Evolutionary conservation across 2,888 invertebrate genomes (phyloP).

Genomic region (Orthosia gracilis): DNA sequence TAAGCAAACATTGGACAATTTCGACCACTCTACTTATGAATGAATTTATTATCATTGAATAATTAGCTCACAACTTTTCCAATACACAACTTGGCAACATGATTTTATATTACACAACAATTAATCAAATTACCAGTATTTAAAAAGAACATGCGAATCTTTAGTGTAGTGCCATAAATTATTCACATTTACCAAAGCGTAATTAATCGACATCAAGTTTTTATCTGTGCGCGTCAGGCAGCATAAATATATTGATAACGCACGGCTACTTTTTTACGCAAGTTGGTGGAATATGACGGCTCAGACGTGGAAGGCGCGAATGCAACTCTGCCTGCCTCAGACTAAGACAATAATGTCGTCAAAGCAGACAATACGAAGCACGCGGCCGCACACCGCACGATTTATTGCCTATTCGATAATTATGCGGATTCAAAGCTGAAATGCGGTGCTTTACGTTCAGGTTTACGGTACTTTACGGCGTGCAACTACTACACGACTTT

Average conservation of each 20-base stretch:
- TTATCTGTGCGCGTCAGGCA: constrained; percentile 73
- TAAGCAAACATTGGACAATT: constrained; percentile 74
- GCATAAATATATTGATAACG: constrained; percentile 73
- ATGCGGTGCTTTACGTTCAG: constrained; percentile 83
- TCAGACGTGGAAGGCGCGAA: constrained; percentile 48
- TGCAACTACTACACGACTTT: constrained; percentile 77
- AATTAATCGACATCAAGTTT: constrained; percentile 78
- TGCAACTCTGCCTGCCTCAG: constrained; percentile 35
- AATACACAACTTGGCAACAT: constrained; percentile 24
- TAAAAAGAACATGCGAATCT: constrained; percentile 42
- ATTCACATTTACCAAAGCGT: constrained; percentile 71
- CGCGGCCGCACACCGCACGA: constrained; percentile 76
- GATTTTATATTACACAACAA: constrained; percentile 36
- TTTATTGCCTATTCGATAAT: constrained; percentile 89
- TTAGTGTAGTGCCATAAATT: constrained; percentile 69
- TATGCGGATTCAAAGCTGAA: constrained; percentile 87
- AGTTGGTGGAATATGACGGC: constrained; percentile 65
- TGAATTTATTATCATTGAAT: constrained; percentile 76
- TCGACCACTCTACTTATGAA: constrained; percentile 67
- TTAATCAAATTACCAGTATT: constrained; percentile 46
- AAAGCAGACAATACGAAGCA: constrained; percentile 69
- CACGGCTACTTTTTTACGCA: constrained; percentile 71
- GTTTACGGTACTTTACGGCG: constrained; percentile 83
- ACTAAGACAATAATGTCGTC: constrained; percentile 73
- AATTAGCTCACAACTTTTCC: constrained; percentile 62